phyloP scores from a whole-genome alignment of 2,113 vertebrate species.

The Oryzias curvinotus region DNA sequence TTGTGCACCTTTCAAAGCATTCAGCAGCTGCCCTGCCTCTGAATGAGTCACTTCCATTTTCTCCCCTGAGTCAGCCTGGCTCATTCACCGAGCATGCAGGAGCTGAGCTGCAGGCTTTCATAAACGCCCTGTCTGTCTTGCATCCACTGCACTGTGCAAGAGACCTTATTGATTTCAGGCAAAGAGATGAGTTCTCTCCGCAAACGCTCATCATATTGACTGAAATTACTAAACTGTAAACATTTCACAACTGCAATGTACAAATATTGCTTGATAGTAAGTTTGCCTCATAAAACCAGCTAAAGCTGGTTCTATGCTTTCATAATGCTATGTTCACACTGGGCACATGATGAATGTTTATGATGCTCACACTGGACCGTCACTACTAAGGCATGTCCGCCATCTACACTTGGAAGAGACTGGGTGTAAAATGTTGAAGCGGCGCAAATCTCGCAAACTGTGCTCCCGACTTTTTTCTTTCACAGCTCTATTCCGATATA shows the following conservation, averaged over 20 bases:
- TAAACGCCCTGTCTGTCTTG: slow-evolving; percentile 20
- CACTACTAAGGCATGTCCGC: no score
- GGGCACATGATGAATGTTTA: no score
- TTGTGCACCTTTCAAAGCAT: slow-evolving; percentile 23
- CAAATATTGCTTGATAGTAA: not conserved
- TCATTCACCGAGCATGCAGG: slow-evolving; percentile 11
- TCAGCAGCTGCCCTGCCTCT: slow-evolving; percentile 46
- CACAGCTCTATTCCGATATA: no score
- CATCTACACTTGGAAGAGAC: no score
- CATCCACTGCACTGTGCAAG: not conserved
- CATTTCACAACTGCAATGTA: not conserved
- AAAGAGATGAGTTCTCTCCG: slow-evolving; percentile 10
- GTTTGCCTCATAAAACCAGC: no score
- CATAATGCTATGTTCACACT: no score
- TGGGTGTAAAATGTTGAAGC: no score
- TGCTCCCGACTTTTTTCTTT: no score
- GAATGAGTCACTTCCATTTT: slow-evolving; percentile 44
- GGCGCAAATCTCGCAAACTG: no score
- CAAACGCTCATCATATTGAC: slow-evolving; percentile 16
- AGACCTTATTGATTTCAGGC: slow-evolving; percentile 46
- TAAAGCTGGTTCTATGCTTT: no score
- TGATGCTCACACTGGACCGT: no score
- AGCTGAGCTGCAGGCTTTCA: slow-evolving; percentile 34
- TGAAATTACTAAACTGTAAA: slow-evolving; percentile 16
- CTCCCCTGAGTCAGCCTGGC: slow-evolving; percentile 14